Evolutionary conservation across 2,797 vertebrate genomes (phyloP).

Genomic region (Sebastes cheni): DNA sequence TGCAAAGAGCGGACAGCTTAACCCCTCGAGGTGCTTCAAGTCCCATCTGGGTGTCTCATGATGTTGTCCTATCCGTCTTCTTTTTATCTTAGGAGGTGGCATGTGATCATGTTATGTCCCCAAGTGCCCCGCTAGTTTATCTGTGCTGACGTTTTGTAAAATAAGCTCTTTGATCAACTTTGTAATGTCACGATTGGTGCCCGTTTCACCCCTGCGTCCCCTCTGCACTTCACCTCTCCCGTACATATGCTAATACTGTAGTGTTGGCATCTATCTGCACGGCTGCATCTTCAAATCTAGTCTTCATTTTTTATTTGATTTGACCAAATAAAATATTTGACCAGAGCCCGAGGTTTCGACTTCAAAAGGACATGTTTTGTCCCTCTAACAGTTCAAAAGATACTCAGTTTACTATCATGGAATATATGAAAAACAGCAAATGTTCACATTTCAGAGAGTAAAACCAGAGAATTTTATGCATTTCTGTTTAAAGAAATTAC

Average conservation of each 20-base stretch:
- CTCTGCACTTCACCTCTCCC: not conserved
- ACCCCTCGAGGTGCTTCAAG: not conserved
- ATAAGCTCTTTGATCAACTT: constrained; percentile 37
- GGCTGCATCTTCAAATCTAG: not conserved
- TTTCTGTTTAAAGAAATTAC: not conserved
- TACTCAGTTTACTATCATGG: not conserved
- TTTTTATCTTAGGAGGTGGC: not conserved
- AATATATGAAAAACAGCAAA: not conserved
- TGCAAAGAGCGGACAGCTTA: constrained; percentile 1
- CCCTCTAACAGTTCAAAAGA: not conserved
- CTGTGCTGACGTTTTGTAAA: constrained; percentile 2
- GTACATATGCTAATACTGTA: not conserved
- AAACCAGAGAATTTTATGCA: not conserved
- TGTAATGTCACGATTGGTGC: not conserved
- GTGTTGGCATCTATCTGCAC: not conserved
- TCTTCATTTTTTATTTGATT: not conserved
- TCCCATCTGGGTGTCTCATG: not conserved
- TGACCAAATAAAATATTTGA: not conserved
- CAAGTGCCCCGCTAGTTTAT: not conserved
- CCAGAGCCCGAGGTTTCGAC: not conserved
- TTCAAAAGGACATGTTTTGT: not conserved
- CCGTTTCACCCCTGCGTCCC: not conserved
- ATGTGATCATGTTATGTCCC: not conserved
- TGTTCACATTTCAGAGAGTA: not conserved
- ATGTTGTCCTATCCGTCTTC: constrained; percentile 31